Conservation (phyloP, 1,140 invertebrate genomes). For the Plutomurus gul region DNA sequence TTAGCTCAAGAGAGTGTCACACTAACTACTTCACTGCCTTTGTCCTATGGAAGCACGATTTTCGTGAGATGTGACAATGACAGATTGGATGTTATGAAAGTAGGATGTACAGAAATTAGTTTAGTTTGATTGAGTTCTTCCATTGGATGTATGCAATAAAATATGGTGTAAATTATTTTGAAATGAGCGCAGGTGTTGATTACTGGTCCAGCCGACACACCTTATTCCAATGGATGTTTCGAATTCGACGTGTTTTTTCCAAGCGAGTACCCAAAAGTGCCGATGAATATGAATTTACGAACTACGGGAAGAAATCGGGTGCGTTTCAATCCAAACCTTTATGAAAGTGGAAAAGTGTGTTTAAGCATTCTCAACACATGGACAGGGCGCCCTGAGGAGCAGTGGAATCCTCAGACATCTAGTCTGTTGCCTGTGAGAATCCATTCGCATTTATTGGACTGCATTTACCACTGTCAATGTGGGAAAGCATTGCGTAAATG, state of each 20-base stretch:
- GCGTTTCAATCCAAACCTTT: constrained; percentile 96
- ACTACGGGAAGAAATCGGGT: constrained; percentile 92
- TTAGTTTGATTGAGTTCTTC: too few relatives aligned
- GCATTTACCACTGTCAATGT: too few relatives aligned
- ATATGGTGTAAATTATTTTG: constrained; percentile 32
- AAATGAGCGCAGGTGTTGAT: constrained; percentile 74
- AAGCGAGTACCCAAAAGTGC: constrained; percentile 77
- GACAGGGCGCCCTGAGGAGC: constrained; percentile 96
- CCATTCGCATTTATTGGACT: background rate
- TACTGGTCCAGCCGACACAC: constrained; percentile 85
- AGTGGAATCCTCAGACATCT: constrained; percentile 96
- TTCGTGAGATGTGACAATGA: constrained; percentile 95
- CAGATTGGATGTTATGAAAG: constrained; percentile 93
- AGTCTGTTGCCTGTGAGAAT: constrained; percentile 87
- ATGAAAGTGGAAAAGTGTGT: constrained; percentile 96
- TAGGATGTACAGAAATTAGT: constrained; percentile 55
- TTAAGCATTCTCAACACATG: constrained; percentile 95
- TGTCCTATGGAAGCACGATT: constrained; percentile 91
- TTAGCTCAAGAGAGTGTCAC: constrained; percentile 95
- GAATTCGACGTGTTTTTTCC: constrained; percentile 91
- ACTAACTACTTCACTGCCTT: constrained; percentile 90
- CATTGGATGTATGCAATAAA: background rate
- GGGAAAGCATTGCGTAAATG: background rate
- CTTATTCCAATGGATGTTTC: constrained; percentile 80
- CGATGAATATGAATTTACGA: constrained; percentile 65